phyloP scores from a whole-genome alignment of 2,888 invertebrate genomes.

The Ommatoiulus sabulosus region DNA sequence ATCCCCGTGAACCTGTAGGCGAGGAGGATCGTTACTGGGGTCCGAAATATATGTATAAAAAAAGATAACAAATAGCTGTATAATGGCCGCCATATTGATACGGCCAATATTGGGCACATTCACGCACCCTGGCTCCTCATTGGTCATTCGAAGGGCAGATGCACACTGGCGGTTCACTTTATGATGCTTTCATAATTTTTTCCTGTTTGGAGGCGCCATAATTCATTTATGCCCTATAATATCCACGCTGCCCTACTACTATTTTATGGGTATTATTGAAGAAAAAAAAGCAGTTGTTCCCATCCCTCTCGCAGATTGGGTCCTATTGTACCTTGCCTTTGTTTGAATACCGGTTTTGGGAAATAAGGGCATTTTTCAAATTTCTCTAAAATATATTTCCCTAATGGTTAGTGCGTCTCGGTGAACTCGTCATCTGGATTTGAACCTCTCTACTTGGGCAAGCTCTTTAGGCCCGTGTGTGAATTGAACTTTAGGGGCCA shows the following conservation, averaged over 20 bases:
- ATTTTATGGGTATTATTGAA: neutral
- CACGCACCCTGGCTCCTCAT: neutral
- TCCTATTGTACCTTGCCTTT: neutral
- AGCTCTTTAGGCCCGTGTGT: no score
- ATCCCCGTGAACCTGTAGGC: slow-evolving; percentile 8
- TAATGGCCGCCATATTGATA: slow-evolving; percentile 7
- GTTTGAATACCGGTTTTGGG: slow-evolving; percentile 36
- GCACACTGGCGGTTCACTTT: slow-evolving; percentile 25
- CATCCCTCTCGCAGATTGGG: neutral
- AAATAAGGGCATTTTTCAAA: slow-evolving; percentile 36
- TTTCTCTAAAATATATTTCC: slow-evolving; percentile 6
- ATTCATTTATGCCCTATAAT: slow-evolving; percentile 24
- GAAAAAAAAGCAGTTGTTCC: slow-evolving; percentile 29
- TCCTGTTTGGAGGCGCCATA: neutral
- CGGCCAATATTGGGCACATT: neutral
- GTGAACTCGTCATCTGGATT: neutral
- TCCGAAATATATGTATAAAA: neutral
- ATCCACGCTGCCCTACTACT: neutral
- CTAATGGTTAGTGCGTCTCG: neutral
- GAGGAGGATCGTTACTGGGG: slow-evolving; percentile 3
- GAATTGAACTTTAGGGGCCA: no score
- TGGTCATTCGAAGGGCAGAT: slow-evolving; percentile 5
- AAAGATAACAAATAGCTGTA: slow-evolving; percentile 1
- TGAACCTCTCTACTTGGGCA: neutral
- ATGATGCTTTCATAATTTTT: slow-evolving; percentile 26